Percentiles rank a stretch among this genome's conserved stretches.
Evolutionary conservation across 1,140 invertebrate species (phyloP).

Genomic region (Atta texana): DNA sequence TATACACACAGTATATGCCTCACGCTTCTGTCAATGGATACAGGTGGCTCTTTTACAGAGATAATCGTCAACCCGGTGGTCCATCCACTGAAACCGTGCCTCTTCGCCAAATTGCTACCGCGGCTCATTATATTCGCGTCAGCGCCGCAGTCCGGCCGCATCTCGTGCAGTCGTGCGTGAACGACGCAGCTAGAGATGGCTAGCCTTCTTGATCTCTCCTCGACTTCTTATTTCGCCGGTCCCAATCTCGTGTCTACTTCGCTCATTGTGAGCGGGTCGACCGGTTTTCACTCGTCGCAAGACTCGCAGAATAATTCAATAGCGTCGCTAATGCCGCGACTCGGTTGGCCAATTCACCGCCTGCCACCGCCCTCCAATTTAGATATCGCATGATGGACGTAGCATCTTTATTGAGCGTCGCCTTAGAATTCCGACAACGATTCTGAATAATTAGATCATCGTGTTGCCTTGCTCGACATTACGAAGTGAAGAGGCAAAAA

Average conservation of each 20-base stretch:
- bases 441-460: constrained; percentile 18
- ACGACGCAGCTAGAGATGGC: constrained; percentile 59
- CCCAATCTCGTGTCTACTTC: constrained; percentile 62
- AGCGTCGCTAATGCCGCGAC: constrained; percentile 50
- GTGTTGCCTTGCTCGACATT: neutral
- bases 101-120: constrained; percentile 73
- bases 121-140: constrained; percentile 77
- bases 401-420: constrained; percentile 7
- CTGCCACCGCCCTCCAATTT: constrained; percentile 46
- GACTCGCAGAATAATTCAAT: constrained; percentile 57
- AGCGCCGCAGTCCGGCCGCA: constrained; percentile 51
- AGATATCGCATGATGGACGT: constrained; percentile 47
- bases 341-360: neutral
- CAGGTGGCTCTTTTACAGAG: constrained; percentile 59
- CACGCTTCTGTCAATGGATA: constrained; percentile 56
- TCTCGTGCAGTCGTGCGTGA: constrained; percentile 68
- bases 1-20: constrained; percentile 20
- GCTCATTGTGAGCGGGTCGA: constrained; percentile 45
- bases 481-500: neutral
- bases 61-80: constrained; percentile 65
- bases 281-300: constrained; percentile 49
- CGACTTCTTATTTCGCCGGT: constrained; percentile 45
- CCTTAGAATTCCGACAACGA: neutral
- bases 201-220: constrained; percentile 41
- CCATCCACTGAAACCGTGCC: constrained; percentile 24